Evolutionary conservation across 2,797 vertebrate species (phyloP).

Genomic region (Bradypodion ventrale): DNA sequence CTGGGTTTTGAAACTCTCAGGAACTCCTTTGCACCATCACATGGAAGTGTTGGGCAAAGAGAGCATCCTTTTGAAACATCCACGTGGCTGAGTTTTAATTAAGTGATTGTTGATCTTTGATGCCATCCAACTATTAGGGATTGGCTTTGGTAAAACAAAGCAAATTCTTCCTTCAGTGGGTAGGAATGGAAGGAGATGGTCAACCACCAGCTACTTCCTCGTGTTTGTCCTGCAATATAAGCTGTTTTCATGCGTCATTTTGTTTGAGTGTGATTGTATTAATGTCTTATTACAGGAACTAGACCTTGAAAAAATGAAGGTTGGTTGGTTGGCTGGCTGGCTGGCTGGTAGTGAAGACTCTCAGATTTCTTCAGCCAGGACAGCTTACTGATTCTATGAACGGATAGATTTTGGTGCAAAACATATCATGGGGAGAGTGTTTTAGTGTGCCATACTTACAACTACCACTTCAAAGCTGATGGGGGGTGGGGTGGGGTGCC

Average conservation of each 20-base stretch:
- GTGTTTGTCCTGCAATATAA: neutral
- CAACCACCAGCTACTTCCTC: neutral
- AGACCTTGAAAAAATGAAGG: neutral
- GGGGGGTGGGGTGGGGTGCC: neutral
- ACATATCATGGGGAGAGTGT: too few relatives aligned
- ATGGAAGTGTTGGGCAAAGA: neutral
- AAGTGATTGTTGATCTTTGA: conserved; percentile 4
- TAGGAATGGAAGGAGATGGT: neutral
- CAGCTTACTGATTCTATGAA: too few relatives aligned
- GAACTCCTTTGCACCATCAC: neutral
- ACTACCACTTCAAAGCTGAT: too few relatives aligned
- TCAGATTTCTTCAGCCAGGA: too few relatives aligned
- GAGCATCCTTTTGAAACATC: neutral
- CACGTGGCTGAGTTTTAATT: neutral
- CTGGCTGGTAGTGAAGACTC: neutral
- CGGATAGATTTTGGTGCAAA: too few relatives aligned
- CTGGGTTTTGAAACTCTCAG: neutral
- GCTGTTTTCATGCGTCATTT: neutral
- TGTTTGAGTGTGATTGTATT: neutral
- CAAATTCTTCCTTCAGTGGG: neutral
- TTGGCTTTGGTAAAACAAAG: neutral
- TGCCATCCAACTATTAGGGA: neutral
- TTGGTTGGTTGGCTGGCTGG: too few relatives aligned
- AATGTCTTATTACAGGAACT: neutral
- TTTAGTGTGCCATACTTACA: too few relatives aligned